phyloP scores from a whole-genome alignment of 2,113 vertebrate species.

The Elaphurus davidianus region DNA sequence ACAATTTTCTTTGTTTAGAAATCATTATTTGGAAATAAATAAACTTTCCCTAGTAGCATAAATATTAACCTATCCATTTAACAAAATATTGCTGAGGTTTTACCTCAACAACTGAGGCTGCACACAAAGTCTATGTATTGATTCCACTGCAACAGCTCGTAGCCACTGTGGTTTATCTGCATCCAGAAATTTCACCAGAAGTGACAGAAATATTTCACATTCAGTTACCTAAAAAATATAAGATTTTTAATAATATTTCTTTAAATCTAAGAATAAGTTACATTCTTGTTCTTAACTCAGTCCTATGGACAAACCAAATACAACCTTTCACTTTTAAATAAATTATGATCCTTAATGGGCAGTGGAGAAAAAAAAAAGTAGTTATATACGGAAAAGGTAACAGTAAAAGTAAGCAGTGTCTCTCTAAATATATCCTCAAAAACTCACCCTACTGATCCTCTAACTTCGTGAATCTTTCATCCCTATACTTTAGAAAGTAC shows the following conservation, averaged over 20 bases:
- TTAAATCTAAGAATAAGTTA: conserved; percentile 2
- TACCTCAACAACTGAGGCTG: conserved; percentile 97
- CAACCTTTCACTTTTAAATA: conserved; percentile 27
- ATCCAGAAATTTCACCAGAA: conserved; percentile 98
- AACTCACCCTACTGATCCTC: background rate
- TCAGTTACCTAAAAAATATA: conserved; percentile 91
- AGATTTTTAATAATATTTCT: background rate
- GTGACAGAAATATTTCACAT: conserved; percentile 98
- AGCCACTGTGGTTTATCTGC: conserved; percentile 99
- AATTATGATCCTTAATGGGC: background rate
- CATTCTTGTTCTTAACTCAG: background rate
- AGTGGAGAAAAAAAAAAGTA: background rate
- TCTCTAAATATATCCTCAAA: background rate
- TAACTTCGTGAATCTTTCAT: background rate
- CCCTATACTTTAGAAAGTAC: background rate
- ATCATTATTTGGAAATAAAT: background rate
- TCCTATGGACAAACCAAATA: conserved; percentile 18
- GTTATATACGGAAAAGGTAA: background rate
- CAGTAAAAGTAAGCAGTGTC: background rate
- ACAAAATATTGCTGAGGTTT: background rate
- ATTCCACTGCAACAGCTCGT: conserved; percentile 97
- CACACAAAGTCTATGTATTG: conserved; percentile 96
- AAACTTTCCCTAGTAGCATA: background rate
- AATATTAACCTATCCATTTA: background rate
- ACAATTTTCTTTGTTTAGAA: background rate